Conservation (phyloP, 2,797 vertebrate genomes). For the Phoxinus dragarum region DNA sequence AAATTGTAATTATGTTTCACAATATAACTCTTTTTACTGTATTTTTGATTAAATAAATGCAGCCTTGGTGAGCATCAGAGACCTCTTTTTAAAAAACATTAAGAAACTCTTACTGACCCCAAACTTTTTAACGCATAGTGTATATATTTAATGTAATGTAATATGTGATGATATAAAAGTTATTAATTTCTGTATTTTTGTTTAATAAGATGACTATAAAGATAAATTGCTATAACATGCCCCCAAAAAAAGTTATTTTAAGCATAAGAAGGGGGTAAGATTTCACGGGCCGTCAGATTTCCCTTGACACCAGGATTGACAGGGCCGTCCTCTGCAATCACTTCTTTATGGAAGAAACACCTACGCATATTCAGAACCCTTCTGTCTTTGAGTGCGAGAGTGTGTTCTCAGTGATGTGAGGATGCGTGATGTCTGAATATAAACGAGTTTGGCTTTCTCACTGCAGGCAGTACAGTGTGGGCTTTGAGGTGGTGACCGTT, state of each 20-base stretch:
- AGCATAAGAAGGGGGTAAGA: background rate
- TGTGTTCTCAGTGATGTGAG: background rate
- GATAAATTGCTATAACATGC: background rate
- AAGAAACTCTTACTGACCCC: background rate
- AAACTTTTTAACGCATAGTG: background rate
- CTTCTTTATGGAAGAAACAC: background rate
- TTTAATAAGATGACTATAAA: background rate
- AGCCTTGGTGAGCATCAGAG: background rate
- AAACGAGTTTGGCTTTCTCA: constrained; percentile 32
- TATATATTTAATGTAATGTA: background rate
- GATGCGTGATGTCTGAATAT: constrained; percentile 19
- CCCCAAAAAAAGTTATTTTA: background rate
- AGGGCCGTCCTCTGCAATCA: background rate
- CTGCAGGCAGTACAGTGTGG: constrained; percentile 94
- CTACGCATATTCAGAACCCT: background rate
- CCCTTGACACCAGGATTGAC: background rate
- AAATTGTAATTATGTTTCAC: background rate
- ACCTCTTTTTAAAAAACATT: background rate
- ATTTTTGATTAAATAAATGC: background rate
- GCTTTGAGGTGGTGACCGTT: constrained; percentile 90
- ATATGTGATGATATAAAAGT: background rate
- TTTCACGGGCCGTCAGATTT: background rate
- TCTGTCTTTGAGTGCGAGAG: background rate
- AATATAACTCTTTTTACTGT: background rate
- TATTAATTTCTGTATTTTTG: background rate